Conservation (phyloP, 2,113 vertebrate species). For the Bufo gargarizans region DNA sequence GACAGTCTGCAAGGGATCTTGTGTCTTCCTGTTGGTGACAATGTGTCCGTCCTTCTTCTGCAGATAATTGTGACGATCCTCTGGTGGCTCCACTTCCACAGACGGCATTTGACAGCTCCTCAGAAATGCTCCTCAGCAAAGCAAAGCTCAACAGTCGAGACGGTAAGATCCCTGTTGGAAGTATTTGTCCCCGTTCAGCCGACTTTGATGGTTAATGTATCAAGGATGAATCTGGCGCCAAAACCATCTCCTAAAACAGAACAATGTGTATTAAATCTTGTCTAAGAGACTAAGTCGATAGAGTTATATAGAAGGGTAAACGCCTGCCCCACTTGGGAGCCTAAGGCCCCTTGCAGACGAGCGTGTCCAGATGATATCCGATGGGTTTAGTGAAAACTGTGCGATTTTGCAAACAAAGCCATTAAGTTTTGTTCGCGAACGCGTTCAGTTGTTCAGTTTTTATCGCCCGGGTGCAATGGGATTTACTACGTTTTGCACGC, state of each 20-base stretch:
- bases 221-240: not conserved
- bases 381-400: too few relatives aligned
- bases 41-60: conserved; percentile 57
- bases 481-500: too few relatives aligned
- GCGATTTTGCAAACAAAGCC: too few relatives aligned
- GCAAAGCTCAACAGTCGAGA: conserved; percentile 89
- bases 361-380: too few relatives aligned
- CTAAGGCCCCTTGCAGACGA: too few relatives aligned
- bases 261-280: not conserved
- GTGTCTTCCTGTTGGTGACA: not conserved
- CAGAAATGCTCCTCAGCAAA: conserved; percentile 80
- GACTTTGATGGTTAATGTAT: not conserved
- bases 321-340: not conserved
- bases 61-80: conserved; percentile 86
- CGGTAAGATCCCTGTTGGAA: conserved; percentile 74
- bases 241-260: not conserved
- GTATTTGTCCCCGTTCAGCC: conserved; percentile 51
- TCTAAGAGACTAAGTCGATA: not conserved
- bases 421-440: too few relatives aligned
- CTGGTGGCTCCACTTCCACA: conserved; percentile 79
- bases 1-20: too few relatives aligned
- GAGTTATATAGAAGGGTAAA: not conserved
- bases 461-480: too few relatives aligned
- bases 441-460: too few relatives aligned
- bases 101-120: conserved; percentile 89